These are phyloP conservation scores for Chrysodeixis includens DNA, from an alignment of 2,888 invertebrate genomes.

Conservation along the genomic window DNA sequence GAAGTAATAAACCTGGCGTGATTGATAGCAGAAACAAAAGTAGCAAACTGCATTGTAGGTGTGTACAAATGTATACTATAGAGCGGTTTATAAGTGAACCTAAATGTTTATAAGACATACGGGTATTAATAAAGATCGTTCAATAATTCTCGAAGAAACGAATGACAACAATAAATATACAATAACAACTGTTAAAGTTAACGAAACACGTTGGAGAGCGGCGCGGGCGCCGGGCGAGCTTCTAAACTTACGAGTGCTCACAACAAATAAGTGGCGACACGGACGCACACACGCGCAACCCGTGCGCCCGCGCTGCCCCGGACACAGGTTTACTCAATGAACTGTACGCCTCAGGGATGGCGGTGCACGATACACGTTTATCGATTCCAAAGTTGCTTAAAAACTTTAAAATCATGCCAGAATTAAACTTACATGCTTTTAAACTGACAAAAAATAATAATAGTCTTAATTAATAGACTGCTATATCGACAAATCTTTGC, in stretches of 20 bases:
- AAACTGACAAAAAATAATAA: slow-evolving; percentile 12
- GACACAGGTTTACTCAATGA: slow-evolving; percentile 84
- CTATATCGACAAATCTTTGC: slow-evolving; percentile 21
- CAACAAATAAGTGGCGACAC: slow-evolving; percentile 69
- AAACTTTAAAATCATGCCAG: slow-evolving; percentile 9
- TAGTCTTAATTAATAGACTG: slow-evolving; percentile 21
- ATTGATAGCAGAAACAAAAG: slow-evolving; percentile 22
- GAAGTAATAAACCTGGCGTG: slow-evolving; percentile 37
- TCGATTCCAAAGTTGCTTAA: slow-evolving; percentile 40
- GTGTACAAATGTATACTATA: slow-evolving; percentile 10
- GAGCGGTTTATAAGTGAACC: slow-evolving; percentile 39
- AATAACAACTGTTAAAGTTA: slow-evolving; percentile 78
- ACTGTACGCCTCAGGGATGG: slow-evolving; percentile 70
- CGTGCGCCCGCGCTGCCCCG: slow-evolving; percentile 70
- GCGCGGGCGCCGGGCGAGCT: slow-evolving; percentile 69
- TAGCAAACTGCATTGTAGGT: slow-evolving; percentile 8
- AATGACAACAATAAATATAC: slow-evolving; percentile 72
- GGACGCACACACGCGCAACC: slow-evolving; percentile 57
- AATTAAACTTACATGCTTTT: not conserved
- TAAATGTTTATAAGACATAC: slow-evolving; percentile 41
- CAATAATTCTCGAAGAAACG: slow-evolving; percentile 58
- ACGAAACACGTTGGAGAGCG: slow-evolving; percentile 74
- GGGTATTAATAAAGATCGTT: slow-evolving; percentile 45
- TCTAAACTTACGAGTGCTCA: slow-evolving; percentile 74
- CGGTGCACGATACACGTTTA: slow-evolving; percentile 37